Evolutionary conservation across 2,888 invertebrate species (phyloP).

Genomic region (Yponomeuta malinellus): DNA sequence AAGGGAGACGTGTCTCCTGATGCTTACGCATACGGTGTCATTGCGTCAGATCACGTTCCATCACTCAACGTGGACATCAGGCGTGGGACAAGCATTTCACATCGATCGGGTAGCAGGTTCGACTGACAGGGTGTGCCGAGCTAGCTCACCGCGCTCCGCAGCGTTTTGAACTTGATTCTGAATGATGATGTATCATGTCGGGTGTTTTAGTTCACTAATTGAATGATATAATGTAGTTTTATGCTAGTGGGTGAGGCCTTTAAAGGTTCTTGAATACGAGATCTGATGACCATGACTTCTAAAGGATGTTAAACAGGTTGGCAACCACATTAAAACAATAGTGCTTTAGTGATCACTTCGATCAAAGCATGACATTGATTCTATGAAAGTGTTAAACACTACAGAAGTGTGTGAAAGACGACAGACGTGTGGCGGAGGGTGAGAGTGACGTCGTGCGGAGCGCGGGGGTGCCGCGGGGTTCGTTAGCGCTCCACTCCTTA

Average conservation of each 20-base stretch:
- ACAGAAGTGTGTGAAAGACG: not conserved
- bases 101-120: constrained; percentile 53
- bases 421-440: not conserved
- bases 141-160: constrained; percentile 65
- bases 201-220: not conserved
- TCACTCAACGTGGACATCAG: not conserved
- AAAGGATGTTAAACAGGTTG: too few relatives aligned
- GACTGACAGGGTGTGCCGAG: constrained; percentile 42
- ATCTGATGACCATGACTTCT: too few relatives aligned
- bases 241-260: too few relatives aligned
- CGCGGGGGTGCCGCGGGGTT: constrained; percentile 71
- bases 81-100: constrained; percentile 63
- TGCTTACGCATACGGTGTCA: too few relatives aligned
- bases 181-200: not conserved
- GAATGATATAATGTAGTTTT: not conserved
- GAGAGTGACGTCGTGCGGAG: constrained; percentile 40
- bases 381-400: not conserved
- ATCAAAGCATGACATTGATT: too few relatives aligned
- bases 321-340: too few relatives aligned
- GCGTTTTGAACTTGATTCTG: constrained; percentile 6
- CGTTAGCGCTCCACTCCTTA: constrained; percentile 76
- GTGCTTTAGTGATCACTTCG: too few relatives aligned
- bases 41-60: too few relatives aligned
- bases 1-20: too few relatives aligned
- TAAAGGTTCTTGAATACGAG: too few relatives aligned